phyloP scores from a whole-genome alignment of 1,140 invertebrate genomes.

The Sitobion miscanthi region DNA sequence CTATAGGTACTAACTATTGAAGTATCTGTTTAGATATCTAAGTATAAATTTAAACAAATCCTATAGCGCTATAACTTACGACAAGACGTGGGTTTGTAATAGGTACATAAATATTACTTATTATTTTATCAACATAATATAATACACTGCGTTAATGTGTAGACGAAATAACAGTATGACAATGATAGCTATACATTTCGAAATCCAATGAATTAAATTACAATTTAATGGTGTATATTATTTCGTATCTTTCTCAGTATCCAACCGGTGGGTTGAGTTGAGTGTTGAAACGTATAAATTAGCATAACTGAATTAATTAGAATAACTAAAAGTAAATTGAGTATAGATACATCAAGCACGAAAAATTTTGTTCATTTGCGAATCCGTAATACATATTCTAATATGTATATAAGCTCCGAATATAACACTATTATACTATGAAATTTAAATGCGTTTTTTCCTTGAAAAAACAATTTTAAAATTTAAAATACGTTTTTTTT shows the following conservation, averaged over 20 bases:
- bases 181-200: background rate
- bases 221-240: too few relatives aligned
- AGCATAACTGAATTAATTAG: background rate
- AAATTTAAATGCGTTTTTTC: background rate
- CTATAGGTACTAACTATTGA: background rate
- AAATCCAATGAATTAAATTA: background rate
- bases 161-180: background rate
- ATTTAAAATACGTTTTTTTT: background rate
- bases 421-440: background rate
- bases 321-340: background rate
- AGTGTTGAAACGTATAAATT: background rate
- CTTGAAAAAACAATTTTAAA: background rate
- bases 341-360: background rate
- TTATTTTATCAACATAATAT: background rate
- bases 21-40: background rate
- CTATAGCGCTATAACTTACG: background rate
- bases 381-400: background rate
- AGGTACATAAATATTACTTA: background rate
- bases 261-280: too few relatives aligned
- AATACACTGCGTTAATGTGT: background rate
- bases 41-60: background rate
- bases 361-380: too few relatives aligned
- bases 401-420: background rate
- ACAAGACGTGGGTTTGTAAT: background rate
- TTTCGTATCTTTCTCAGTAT: too few relatives aligned